Percentiles rank a stretch among this genome's conserved stretches.
Evolutionary conservation across 2,113 vertebrate species (phyloP).

Genomic region (Piaya cayana): DNA sequence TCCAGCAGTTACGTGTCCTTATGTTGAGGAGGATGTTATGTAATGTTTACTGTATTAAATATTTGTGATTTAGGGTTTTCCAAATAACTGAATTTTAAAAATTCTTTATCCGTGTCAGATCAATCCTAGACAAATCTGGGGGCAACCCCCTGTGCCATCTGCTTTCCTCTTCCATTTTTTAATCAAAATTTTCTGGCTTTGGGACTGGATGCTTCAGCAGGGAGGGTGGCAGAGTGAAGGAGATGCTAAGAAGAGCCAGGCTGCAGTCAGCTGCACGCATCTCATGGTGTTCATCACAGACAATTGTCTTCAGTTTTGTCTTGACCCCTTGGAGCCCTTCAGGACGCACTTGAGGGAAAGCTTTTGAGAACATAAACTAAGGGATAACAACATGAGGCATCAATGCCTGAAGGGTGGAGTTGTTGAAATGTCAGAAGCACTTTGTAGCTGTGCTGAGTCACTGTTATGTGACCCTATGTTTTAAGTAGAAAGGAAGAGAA

Average conservation of each 20-base stretch:
- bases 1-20: too few species aligned
- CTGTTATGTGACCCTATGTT: background rate
- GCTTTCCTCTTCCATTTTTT: fast-evolving
- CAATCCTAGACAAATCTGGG: background rate
- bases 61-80: background rate
- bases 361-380: background rate
- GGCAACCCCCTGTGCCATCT: background rate
- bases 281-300: fast-evolving
- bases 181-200: background rate
- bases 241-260: background rate
- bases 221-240: background rate
- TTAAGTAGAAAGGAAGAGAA: background rate
- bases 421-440: background rate
- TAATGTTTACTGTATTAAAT: background rate
- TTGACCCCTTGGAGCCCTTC: background rate
- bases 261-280: background rate
- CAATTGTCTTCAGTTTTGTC: background rate
- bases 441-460: background rate
- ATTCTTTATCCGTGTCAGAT: background rate
- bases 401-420: background rate
- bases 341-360: background rate
- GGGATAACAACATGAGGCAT: background rate
- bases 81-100: background rate
- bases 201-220: background rate
- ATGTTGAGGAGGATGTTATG: too few species aligned